Base-by-base conservation (phyloP, 2,888 invertebrate species). In the Andricus curvator region DNA sequence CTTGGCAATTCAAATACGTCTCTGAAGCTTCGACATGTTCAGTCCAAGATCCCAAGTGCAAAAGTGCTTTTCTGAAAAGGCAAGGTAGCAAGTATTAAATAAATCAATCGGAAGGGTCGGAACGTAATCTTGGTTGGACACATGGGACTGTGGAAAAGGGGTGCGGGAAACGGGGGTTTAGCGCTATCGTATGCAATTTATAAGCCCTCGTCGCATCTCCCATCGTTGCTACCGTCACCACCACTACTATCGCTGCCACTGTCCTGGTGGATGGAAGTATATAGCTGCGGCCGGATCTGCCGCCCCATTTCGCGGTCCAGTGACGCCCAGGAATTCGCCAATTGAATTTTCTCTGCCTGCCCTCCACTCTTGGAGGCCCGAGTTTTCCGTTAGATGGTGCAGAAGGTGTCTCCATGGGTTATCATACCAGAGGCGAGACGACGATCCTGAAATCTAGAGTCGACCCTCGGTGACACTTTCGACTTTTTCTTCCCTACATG, bases 291-390 rank as follows among this genome's bases (percentile, higher is more conserved):
- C 88, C 88, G 88, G 88, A 84, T 87, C 89, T 88, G 89, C 89
- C 90, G 88, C 89, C 90, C 91, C 91, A 92, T 91, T 92, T 92
- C 91, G 90, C 90, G 91, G 91, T 91, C 91, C 91, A 90, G 89
- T 91, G 91, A 91, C 90, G 90, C 89, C 87, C 87, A 90, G 92
- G 91, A 92, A 92, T 92, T 91, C 88, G 88, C 89, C 91, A 91
- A 92, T 92, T 92, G 92, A 91, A 92, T 92, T 92, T 91, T 91
- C 92, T 88, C 90, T 87, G 88, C 87, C 88, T 88, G 88, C 90
- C 85, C 86, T 88, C 87, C 86, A 86, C 88, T 87, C 86, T 87
- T 85, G 82, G 81, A 82, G 84, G 87, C 86, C 84, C 83, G 88
- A 90, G 87, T 90, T 88, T 89, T 86, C 88, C 88, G 89, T 88